Conservation (phyloP, 2,113 vertebrate species). For the Anser brachyrhynchus region DNA sequence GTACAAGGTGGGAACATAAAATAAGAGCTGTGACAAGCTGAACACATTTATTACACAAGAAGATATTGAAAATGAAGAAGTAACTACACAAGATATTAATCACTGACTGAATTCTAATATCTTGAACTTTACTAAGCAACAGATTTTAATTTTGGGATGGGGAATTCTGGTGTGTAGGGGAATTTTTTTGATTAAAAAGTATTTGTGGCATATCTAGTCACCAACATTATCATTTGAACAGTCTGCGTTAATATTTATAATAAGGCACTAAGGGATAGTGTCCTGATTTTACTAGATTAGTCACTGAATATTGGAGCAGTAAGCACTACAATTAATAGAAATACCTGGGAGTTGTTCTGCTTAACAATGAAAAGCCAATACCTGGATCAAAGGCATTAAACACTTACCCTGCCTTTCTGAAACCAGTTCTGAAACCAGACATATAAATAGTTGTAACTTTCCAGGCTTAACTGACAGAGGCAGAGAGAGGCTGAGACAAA, state of each 20-base stretch:
- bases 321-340: neutral
- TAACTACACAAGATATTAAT: slow-evolving; percentile 73
- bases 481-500: neutral
- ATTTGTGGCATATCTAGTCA: neutral
- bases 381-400: neutral
- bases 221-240: neutral
- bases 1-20: slow-evolving; percentile 74
- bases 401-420: neutral
- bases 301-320: neutral
- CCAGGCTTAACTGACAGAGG: slow-evolving; percentile 6
- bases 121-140: slow-evolving; percentile 45
- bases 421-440: neutral
- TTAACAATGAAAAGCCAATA: neutral
- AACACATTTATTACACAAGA: slow-evolving; percentile 74
- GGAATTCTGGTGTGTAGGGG: neutral
- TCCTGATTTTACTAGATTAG: neutral
- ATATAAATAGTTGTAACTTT: slow-evolving; percentile 1
- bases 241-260: neutral
- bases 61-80: slow-evolving; percentile 72
- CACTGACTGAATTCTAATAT: slow-evolving; percentile 58
- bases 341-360: neutral
- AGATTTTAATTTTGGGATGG: slow-evolving; percentile 57
- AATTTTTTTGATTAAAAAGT: neutral
- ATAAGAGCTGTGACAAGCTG: slow-evolving; percentile 74
- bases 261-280: neutral